Evolutionary conservation across 2,113 vertebrate genomes (phyloP).

Genomic region (Hymenochirus boettgeri): DNA sequence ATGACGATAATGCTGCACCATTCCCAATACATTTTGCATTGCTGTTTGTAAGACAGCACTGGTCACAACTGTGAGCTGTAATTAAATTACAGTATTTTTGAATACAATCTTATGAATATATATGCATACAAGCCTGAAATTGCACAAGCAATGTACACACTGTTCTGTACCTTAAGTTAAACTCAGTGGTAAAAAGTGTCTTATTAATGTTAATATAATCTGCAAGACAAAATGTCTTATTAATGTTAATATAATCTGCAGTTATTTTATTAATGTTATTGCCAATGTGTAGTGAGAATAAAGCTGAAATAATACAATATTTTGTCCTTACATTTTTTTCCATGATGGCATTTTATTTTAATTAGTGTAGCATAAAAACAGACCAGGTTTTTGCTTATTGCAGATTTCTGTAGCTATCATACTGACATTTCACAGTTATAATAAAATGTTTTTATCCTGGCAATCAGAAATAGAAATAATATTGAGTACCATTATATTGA

Average conservation of each 20-base stretch:
- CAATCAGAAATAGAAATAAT: neutral
- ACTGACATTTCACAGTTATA: neutral
- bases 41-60: too few relatives aligned
- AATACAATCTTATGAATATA: too few relatives aligned
- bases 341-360: neutral
- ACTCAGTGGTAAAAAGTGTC: too few relatives aligned
- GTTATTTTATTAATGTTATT: neutral
- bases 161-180: too few relatives aligned
- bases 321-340: neutral
- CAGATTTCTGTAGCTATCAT: neutral
- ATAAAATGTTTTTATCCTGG: neutral
- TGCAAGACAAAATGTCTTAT: too few relatives aligned
- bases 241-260: neutral
- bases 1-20: too few relatives aligned
- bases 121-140: too few relatives aligned
- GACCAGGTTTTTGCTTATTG: neutral
- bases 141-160: too few relatives aligned
- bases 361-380: neutral
- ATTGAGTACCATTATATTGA: neutral
- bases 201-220: too few relatives aligned
- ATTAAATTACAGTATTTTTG: too few relatives aligned
- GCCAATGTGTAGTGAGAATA: neutral
- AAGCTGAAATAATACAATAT: neutral
- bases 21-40: too few relatives aligned
- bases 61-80: too few relatives aligned